Conservation (phyloP, 2,113 vertebrate genomes). For the Dicrurus megarhynchus region DNA sequence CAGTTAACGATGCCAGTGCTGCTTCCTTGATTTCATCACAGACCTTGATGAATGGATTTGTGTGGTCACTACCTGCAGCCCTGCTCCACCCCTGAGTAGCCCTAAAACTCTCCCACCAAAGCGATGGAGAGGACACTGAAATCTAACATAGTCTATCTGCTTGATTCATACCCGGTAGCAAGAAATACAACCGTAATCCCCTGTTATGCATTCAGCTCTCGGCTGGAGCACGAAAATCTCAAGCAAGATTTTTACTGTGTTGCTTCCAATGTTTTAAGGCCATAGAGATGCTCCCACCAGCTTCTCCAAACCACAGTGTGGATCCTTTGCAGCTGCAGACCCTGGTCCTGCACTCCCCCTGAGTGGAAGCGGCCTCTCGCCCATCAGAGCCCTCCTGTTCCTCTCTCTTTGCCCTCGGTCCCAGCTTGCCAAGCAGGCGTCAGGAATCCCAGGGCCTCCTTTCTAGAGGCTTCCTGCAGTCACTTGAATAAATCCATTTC, state of each 20-base stretch:
- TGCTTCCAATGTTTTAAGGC: not conserved
- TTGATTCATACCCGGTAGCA: not conserved
- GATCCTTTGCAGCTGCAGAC: not conserved
- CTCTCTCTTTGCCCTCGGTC: not conserved
- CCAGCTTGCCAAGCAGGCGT: not conserved
- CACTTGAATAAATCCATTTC: not conserved
- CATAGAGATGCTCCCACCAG: accelerated
- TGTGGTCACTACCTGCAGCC: not conserved
- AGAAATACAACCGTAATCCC: accelerated
- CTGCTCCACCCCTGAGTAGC: not conserved
- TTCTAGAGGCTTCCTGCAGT: conserved; percentile 35
- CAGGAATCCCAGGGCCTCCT: not conserved
- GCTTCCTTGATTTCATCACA: not conserved
- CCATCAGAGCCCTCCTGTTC: not conserved
- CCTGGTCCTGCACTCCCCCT: not conserved
- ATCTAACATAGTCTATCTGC: not conserved
- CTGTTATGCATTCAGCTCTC: not conserved
- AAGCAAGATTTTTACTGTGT: not conserved
- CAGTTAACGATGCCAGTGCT: not conserved
- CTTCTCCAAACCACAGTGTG: not conserved
- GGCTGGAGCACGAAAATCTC: accelerated
- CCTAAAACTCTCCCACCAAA: not conserved
- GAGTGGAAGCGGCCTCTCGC: accelerated
- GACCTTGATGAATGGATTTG: not conserved
- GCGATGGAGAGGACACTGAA: not conserved